Conservation (phyloP, 2,888 invertebrate species). For the Horisme vitalbata region DNA sequence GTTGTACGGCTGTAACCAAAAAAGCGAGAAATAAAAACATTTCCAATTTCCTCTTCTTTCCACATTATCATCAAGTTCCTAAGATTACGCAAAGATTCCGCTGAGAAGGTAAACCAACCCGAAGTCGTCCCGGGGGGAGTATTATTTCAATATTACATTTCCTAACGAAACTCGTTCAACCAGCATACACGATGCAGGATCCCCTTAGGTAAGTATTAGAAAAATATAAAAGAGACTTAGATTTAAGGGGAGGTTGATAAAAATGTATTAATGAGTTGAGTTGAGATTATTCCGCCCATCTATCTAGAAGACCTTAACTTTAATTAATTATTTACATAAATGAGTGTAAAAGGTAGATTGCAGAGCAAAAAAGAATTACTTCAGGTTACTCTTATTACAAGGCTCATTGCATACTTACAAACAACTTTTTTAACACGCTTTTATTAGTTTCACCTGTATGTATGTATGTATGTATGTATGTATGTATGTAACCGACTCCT, state of each 20-base stretch:
- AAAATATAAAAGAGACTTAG: constrained; percentile 59
- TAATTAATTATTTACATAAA: too few species aligned
- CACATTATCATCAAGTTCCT: constrained; percentile 6
- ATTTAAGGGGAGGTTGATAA: constrained; percentile 9
- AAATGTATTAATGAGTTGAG: background rate
- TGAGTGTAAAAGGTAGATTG: too few species aligned
- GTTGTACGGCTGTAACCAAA: too few species aligned
- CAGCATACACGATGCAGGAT: constrained; percentile 62
- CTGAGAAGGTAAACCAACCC: constrained; percentile 19
- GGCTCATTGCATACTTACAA: too few species aligned
- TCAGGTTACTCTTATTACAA: too few species aligned
- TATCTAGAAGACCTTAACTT: too few species aligned
- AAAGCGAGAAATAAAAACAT: background rate
- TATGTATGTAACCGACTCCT: too few species aligned
- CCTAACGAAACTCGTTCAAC: constrained; percentile 55
- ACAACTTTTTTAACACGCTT: too few species aligned
- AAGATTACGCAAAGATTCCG: constrained; percentile 15
- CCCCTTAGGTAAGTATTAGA: constrained; percentile 69
- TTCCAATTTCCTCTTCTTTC: background rate
- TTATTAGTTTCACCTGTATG: too few species aligned
- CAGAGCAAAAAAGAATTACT: too few species aligned
- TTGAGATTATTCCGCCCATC: too few species aligned
- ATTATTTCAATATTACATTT: constrained; percentile 51
- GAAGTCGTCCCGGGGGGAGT: constrained; percentile 20
- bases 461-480: too few species aligned